Percentiles rank a stretch among this genome's conserved stretches.
Conservation (phyloP, 2,113 vertebrate genomes). For the Leuciscus idus region DNA sequence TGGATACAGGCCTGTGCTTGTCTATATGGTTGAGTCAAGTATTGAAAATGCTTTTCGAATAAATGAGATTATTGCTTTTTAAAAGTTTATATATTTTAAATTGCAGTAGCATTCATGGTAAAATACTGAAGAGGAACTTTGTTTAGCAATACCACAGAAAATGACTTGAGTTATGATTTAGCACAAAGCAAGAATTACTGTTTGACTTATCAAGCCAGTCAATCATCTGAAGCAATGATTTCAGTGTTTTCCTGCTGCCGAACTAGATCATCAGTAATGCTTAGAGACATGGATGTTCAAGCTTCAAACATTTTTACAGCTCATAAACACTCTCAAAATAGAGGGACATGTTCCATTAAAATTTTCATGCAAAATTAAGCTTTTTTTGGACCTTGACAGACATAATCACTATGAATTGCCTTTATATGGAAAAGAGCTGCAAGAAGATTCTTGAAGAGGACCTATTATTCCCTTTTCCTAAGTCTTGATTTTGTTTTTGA, state of each 20-base stretch:
- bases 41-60: slow-evolving; percentile 4
- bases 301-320: slow-evolving; percentile 2
- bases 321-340: background rate
- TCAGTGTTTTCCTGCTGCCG: background rate
- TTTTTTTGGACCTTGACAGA: background rate
- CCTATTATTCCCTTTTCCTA: too few relatives aligned
- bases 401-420: background rate
- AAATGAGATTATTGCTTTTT: background rate
- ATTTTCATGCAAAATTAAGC: background rate
- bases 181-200: background rate
- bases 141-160: background rate
- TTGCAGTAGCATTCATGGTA: background rate
- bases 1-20: slow-evolving; percentile 5
- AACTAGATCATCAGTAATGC: slow-evolving; percentile 1
- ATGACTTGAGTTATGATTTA: background rate
- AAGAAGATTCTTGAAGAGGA: background rate
- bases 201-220: background rate
- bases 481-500: too few relatives aligned
- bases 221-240: background rate
- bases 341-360: background rate
- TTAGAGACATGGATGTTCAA: slow-evolving; percentile 5
- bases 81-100: background rate
- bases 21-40: slow-evolving; percentile 28
- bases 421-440: background rate
- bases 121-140: background rate